These are phyloP conservation scores for Bradypus variegatus DNA, from an alignment of 2,797 vertebrate species.

Conservation along the genomic window DNA sequence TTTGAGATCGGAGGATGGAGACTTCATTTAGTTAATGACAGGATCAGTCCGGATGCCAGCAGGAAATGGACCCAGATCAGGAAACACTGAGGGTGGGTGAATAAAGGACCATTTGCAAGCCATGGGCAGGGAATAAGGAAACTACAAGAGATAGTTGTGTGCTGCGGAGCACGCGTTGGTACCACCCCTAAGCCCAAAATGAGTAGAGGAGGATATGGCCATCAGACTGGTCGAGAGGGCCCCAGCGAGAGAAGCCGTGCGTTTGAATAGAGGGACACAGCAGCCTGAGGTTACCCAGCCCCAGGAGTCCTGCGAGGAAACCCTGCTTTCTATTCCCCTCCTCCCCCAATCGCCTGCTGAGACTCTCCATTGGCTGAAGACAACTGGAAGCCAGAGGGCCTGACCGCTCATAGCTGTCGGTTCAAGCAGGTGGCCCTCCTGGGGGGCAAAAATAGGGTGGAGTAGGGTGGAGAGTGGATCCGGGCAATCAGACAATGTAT, in stretches of 20 bases:
- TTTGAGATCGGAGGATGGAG: not conserved
- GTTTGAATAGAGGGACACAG: no score
- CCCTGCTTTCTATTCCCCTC: not conserved
- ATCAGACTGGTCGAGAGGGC: no score
- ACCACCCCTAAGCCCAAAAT: not conserved
- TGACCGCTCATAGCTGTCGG: not conserved
- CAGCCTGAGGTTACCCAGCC: no score
- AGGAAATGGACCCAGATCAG: not conserved
- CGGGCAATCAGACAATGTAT: not conserved
- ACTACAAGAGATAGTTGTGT: not conserved
- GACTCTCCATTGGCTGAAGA: not conserved
- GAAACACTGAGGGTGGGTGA: not conserved
- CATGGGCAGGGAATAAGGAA: not conserved
- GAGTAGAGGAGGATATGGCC: not conserved
- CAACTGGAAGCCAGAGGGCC: not conserved
- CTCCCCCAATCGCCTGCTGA: not conserved
- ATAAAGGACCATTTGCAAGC: not conserved
- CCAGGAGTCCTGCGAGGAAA: no score
- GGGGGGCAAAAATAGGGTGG: not conserved
- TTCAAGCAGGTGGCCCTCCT: not conserved
- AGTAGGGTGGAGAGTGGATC: not conserved
- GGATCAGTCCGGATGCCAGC: not conserved
- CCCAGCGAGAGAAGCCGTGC: no score
- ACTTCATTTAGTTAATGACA: not conserved
- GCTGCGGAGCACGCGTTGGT: no score